Conservation (phyloP, 2,888 invertebrate genomes). For the Autographa gamma region DNA sequence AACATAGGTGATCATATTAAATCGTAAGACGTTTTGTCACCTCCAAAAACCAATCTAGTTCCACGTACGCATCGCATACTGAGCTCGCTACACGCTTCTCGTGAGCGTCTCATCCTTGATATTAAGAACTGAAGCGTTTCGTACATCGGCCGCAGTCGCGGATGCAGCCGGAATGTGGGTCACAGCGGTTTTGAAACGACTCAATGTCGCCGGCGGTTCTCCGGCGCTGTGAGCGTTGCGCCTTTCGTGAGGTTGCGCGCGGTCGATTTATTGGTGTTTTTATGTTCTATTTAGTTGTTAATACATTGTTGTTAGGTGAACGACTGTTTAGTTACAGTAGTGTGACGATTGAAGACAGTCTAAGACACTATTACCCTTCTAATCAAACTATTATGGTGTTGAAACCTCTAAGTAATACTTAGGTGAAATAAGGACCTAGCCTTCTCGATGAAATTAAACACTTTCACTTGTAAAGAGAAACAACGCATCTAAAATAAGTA, state of each 20-base stretch:
- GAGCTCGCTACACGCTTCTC: slow-evolving; percentile 23
- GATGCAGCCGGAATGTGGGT: slow-evolving; percentile 77
- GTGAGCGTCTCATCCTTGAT: slow-evolving; percentile 55
- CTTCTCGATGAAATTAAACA: no score
- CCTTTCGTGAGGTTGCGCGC: slow-evolving; percentile 41
- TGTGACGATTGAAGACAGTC: background rate
- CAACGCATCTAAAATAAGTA: no score
- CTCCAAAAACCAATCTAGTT: slow-evolving; percentile 19
- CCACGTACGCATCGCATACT: slow-evolving; percentile 7
- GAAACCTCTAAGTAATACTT: no score
- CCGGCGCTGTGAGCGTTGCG: slow-evolving; percentile 60
- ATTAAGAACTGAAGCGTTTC: slow-evolving; percentile 54
- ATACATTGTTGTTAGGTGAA: background rate
- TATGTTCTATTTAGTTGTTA: background rate
- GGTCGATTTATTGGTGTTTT: slow-evolving; percentile 24
- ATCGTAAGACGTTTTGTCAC: background rate
- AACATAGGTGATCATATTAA: no score
- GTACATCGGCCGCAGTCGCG: slow-evolving; percentile 59
- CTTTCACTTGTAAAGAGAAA: no score
- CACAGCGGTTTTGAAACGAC: slow-evolving; percentile 74
- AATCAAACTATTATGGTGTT: no score
- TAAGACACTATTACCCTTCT: no score
- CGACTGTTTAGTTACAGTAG: background rate
- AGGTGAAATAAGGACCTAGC: no score
- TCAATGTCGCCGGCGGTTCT: slow-evolving; percentile 71